Conservation (phyloP, 2,888 invertebrate genomes). For the Drosophila trichaetosa region DNA sequence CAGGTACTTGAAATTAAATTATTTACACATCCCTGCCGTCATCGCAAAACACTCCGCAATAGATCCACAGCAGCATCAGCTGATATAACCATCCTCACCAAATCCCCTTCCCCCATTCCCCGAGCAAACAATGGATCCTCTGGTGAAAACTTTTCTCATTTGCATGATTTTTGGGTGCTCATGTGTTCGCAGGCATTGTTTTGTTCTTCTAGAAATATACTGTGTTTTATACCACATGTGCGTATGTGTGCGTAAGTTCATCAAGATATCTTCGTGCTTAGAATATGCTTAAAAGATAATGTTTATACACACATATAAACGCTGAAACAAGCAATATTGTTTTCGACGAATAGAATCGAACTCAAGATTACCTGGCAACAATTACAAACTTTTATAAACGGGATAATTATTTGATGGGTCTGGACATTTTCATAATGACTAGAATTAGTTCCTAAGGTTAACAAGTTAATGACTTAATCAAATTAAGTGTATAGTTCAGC, state of each 20-base stretch:
- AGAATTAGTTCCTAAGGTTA: too few species aligned
- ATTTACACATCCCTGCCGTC: slow-evolving; percentile 64
- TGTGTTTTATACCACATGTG: too few species aligned
- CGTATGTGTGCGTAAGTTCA: background rate
- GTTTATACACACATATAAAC: too few species aligned
- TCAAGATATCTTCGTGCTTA: background rate
- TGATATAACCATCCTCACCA: background rate
- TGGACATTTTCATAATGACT: too few species aligned
- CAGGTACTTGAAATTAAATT: slow-evolving; percentile 75
- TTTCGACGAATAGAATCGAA: background rate
- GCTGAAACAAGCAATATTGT: background rate
- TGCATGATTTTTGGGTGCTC: slow-evolving; percentile 38
- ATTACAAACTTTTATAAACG: too few species aligned
- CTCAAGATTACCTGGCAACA: too few species aligned
- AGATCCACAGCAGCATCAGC: slow-evolving; percentile 12
- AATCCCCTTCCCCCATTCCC: background rate
- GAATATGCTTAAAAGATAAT: background rate
- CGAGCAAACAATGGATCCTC: background rate
- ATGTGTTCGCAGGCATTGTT: slow-evolving; percentile 18
- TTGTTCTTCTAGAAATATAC: background rate
- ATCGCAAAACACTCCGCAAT: slow-evolving; percentile 29
- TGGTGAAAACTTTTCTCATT: slow-evolving; percentile 47
- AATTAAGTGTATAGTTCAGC: too few species aligned
- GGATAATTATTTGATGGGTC: too few species aligned
- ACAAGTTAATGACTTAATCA: too few species aligned